A percentile compares a stretch with the other conserved stretches of the same genome.
phyloP scores from a whole-genome alignment of 1,140 invertebrate genomes.

The Neodiprion lecontei region DNA sequence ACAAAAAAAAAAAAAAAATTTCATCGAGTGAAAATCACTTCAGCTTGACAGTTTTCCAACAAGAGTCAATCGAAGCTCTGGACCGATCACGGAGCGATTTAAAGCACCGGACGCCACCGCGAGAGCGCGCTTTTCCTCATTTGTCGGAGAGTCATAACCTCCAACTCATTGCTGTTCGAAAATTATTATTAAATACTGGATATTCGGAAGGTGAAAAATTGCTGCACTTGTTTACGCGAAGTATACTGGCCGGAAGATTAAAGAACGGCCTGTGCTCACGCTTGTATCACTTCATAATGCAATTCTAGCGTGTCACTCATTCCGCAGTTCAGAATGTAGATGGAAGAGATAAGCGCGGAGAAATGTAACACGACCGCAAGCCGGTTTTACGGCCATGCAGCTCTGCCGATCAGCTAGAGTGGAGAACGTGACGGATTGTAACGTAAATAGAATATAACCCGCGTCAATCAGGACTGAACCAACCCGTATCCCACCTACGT shows the following conservation, averaged over 20 bases:
- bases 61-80: neutral
- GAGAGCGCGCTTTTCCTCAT: neutral
- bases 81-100: neutral
- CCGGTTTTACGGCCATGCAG: neutral
- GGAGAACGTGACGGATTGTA: conserved; percentile 3
- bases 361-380: conserved; percentile 2
- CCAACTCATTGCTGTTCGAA: neutral
- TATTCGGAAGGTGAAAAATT: neutral
- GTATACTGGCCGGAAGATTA: neutral
- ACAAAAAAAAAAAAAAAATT: neutral
- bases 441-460: neutral
- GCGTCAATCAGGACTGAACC: neutral
- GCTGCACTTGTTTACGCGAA: neutral
- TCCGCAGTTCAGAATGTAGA: neutral
- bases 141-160: neutral
- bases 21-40: neutral
- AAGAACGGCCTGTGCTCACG: neutral
- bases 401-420: neutral
- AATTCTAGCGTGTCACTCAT: neutral
- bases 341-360: neutral
- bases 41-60: neutral
- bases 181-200: neutral
- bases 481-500: neutral
- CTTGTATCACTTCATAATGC: neutral
- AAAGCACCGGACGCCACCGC: neutral